Percentiles rank a stretch among this genome's conserved stretches.
Evolutionary conservation across 2,113 vertebrate genomes (phyloP).

Genomic region (Tachycineta bicolor): DNA sequence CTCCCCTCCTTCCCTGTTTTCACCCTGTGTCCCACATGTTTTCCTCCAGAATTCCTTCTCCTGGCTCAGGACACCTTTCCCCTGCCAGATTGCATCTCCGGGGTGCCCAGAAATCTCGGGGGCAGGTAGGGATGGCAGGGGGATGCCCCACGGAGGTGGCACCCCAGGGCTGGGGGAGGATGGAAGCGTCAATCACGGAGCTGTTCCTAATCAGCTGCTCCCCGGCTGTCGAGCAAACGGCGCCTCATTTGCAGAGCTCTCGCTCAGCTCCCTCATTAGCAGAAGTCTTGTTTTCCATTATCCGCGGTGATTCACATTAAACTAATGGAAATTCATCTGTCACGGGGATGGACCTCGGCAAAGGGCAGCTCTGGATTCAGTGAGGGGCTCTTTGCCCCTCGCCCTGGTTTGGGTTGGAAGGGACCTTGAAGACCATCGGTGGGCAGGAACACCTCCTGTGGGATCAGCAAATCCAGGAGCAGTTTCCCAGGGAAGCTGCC

Average conservation of each 20-base stretch:
- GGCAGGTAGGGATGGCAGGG: fast-evolving
- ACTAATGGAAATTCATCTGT: conserved; percentile 36
- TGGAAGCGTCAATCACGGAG: not conserved
- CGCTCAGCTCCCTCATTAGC: conserved; percentile 25
- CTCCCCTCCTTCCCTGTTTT: not conserved
- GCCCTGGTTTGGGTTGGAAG: not conserved
- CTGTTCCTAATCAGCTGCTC: not conserved
- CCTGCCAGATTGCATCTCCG: fast-evolving
- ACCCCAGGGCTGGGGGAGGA: not conserved
- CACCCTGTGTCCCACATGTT: fast-evolving
- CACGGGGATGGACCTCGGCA: not conserved
- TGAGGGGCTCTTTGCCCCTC: not conserved
- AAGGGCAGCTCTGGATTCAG: conserved; percentile 18
- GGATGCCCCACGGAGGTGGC: not conserved
- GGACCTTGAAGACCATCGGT: fast-evolving
- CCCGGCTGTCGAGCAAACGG: conserved; percentile 12
- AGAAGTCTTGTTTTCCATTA: conserved; percentile 61
- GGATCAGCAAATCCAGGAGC: not conserved
- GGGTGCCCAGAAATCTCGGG: fast-evolving
- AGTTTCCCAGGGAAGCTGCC: not conserved
- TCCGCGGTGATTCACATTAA: conserved; percentile 22
- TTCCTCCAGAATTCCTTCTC: not conserved
- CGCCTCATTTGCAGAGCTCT: conserved; percentile 18
- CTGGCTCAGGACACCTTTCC: no score
- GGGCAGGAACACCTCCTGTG: not conserved